Conservation (phyloP, 2,797 vertebrate species). For the Rhinella marina region DNA sequence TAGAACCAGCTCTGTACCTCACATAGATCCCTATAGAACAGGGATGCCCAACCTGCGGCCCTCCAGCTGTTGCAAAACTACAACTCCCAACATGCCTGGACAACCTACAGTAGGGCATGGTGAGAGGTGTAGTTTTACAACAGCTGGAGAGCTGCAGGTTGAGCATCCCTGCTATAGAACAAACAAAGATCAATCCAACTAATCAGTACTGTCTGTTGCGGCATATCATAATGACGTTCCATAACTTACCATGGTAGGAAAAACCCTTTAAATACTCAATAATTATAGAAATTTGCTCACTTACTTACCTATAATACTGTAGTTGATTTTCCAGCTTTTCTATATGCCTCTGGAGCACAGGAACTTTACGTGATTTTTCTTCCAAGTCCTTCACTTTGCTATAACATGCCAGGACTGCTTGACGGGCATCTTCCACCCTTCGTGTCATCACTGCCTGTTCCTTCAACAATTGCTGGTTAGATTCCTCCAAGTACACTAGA, state of each 20-base stretch:
- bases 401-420: constrained; percentile 80
- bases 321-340: constrained; percentile 85
- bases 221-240: background rate
- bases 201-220: background rate
- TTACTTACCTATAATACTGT: constrained; percentile 90
- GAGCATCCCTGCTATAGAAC: no score
- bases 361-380: constrained; percentile 79
- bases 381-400: constrained; percentile 92
- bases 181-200: background rate
- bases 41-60: no score
- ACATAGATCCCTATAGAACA: no score
- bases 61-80: no score
- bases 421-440: constrained; percentile 86
- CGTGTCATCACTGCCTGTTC: constrained; percentile 86
- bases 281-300: background rate
- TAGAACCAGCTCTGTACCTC: no score
- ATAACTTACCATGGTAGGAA: background rate
- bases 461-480: constrained; percentile 79
- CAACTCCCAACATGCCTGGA: no score
- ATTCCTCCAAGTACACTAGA: constrained; percentile 78
- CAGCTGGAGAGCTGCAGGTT: no score
- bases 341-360: constrained; percentile 79
- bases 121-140: no score
- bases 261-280: background rate
- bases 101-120: no score